phyloP scores from a whole-genome alignment of 2,113 vertebrate species.

The Rhodinocichla rosea region DNA sequence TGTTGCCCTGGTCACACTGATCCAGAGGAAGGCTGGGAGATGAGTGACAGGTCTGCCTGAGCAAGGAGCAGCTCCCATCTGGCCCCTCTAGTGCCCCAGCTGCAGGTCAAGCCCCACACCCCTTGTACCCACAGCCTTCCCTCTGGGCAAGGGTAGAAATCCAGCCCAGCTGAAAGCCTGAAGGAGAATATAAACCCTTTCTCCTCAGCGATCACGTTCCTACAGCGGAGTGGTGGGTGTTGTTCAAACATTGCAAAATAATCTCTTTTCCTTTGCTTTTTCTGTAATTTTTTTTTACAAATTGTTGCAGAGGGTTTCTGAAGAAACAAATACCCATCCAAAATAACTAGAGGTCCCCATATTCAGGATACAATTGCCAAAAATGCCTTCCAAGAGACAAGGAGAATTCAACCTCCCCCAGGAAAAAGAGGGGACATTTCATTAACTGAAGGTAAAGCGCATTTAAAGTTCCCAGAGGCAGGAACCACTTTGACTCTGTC shows the following conservation, averaged over 20 bases:
- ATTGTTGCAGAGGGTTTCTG: background rate
- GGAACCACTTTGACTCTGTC: background rate
- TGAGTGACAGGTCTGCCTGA: background rate
- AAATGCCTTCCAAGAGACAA: background rate
- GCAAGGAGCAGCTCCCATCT: background rate
- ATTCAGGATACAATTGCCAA: background rate
- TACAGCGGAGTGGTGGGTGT: background rate
- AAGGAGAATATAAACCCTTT: background rate
- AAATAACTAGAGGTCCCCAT: background rate
- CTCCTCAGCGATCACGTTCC: background rate
- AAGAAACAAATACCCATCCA: background rate
- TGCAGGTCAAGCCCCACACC: background rate
- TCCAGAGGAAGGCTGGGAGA: background rate
- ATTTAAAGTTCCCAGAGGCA: background rate
- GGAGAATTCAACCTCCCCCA: background rate
- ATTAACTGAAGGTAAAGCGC: background rate
- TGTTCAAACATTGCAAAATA: constrained; percentile 27
- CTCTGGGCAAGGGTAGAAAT: background rate
- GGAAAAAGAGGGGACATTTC: background rate
- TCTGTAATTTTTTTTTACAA: background rate
- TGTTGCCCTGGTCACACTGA: background rate
- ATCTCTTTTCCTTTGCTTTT: background rate
- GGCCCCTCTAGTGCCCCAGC: background rate
- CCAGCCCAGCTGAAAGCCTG: background rate
- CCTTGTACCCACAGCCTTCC: background rate